phyloP scores from a whole-genome alignment of 2,888 invertebrate species.

The Brachylomia viminalis region DNA sequence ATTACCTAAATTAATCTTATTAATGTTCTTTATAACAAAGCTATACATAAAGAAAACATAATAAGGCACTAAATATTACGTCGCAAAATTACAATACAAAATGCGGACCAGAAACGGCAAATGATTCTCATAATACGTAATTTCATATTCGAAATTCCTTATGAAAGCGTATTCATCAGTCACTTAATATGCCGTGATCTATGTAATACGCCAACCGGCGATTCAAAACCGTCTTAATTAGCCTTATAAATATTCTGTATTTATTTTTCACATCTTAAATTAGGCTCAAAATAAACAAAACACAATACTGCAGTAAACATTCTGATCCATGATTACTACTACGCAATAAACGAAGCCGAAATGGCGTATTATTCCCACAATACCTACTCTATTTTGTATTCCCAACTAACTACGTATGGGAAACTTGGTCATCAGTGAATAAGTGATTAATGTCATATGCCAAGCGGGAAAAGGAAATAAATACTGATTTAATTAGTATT shows the following conservation, averaged over 20 bases:
- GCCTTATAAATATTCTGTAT: neutral
- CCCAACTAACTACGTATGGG: conserved; percentile 58
- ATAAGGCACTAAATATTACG: neutral
- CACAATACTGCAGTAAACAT: conserved; percentile 13
- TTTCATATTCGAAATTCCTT: neutral
- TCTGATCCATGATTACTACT: conserved; percentile 17
- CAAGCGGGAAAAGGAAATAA: conserved; percentile 55
- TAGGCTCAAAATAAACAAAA: neutral
- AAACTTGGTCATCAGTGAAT: conserved; percentile 65
- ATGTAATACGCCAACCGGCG: neutral
- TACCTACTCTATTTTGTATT: conserved; percentile 21
- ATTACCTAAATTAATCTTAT: neutral
- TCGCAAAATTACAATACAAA: neutral
- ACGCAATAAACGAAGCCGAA: neutral
- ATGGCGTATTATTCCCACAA: conserved; percentile 43
- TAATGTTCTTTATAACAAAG: neutral
- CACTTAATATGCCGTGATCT: neutral
- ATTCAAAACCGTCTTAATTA: neutral
- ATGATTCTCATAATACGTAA: neutral
- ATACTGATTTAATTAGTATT: conserved; percentile 64
- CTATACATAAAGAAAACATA: neutral
- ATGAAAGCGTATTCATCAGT: neutral
- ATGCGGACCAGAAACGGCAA: neutral
- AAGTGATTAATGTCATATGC: conserved; percentile 74
- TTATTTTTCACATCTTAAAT: neutral